Percentiles rank a stretch among this genome's conserved stretches.
Conservation (phyloP, 2,113 vertebrate genomes). For the Siphamia tubifer region DNA sequence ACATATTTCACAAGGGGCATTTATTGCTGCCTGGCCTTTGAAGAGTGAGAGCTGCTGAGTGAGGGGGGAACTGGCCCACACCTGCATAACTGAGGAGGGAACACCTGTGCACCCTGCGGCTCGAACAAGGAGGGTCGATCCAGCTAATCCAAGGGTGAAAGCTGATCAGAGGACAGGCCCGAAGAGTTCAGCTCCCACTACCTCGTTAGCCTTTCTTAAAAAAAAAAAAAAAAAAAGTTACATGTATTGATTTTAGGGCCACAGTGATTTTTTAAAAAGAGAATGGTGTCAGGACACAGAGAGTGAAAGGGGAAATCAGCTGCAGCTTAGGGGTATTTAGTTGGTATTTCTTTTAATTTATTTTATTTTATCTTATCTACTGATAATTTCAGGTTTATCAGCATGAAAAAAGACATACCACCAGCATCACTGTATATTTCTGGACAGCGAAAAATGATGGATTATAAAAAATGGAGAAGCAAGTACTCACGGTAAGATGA, state of each 20-base stretch:
- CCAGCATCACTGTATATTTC: constrained; percentile 51
- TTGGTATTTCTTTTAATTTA: neutral
- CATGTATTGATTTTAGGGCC: constrained; percentile 57
- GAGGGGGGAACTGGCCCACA: constrained; percentile 67
- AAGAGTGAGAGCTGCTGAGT: constrained; percentile 68
- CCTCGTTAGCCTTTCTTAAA: constrained; percentile 52
- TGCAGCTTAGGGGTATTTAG: neutral
- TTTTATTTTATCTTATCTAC: neutral
- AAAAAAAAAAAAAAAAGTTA: constrained; percentile 14
- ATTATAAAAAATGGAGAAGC: constrained; percentile 60
- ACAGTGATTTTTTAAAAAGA: constrained; percentile 29
- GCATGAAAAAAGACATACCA: constrained; percentile 21
- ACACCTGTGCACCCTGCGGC: constrained; percentile 81
- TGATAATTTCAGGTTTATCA: constrained; percentile 19
- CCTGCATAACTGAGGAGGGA: constrained; percentile 76
- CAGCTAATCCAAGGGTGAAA: constrained; percentile 66
- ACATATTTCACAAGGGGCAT: constrained; percentile 71
- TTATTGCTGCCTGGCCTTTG: constrained; percentile 69
- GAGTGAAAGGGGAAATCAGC: constrained; percentile 31
- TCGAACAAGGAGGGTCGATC: constrained; percentile 57
- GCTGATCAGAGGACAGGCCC: constrained; percentile 70
- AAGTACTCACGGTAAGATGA: constrained; percentile 71
- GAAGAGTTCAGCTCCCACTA: constrained; percentile 49
- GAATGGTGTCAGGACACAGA: constrained; percentile 34
- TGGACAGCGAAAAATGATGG: constrained; percentile 59